Percentiles rank a stretch among this genome's conserved stretches.
phyloP scores from a whole-genome alignment of 2,797 vertebrate species.

The Syngnathus rostellatus region DNA sequence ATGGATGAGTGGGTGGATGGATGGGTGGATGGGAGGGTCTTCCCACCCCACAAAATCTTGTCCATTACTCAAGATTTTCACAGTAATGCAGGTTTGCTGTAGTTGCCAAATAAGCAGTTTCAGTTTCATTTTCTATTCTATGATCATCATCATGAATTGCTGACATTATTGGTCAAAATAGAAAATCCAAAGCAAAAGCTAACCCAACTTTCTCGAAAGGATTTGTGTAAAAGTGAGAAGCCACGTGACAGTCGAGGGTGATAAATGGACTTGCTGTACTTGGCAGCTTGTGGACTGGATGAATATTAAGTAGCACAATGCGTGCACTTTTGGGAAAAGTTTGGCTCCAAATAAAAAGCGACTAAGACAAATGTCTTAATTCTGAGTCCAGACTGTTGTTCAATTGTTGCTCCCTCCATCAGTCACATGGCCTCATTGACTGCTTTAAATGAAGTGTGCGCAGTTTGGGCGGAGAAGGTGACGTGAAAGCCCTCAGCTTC shows the following conservation, averaged over 20 bases:
- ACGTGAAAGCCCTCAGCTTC: constrained; percentile 22
- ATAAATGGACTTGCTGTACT: constrained; percentile 6
- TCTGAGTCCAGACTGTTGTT: not conserved
- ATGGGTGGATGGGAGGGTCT: too few species aligned
- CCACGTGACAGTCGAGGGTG: not conserved
- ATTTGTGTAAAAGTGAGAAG: not conserved
- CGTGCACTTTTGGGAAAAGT: constrained; percentile 1
- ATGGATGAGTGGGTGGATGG: too few species aligned
- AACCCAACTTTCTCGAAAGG: not conserved
- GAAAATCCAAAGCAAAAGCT: not conserved
- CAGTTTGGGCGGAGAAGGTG: not conserved
- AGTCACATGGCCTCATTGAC: not conserved
- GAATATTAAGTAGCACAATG: constrained; percentile 5
- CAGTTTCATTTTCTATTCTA: not conserved
- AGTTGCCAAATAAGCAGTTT: not conserved
- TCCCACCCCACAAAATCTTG: too few species aligned
- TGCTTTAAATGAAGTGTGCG: not conserved
- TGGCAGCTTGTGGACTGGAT: not conserved
- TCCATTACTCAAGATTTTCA: not conserved
- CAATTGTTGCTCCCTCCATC: not conserved
- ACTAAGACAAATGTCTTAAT: constrained; percentile 3
- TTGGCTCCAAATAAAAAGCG: not conserved
- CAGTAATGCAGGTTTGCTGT: not conserved
- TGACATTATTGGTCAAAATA: not conserved
- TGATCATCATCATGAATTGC: not conserved